Evolutionary conservation across 2,797 vertebrate genomes (phyloP).

Genomic region (Trachops cirrhosus): DNA sequence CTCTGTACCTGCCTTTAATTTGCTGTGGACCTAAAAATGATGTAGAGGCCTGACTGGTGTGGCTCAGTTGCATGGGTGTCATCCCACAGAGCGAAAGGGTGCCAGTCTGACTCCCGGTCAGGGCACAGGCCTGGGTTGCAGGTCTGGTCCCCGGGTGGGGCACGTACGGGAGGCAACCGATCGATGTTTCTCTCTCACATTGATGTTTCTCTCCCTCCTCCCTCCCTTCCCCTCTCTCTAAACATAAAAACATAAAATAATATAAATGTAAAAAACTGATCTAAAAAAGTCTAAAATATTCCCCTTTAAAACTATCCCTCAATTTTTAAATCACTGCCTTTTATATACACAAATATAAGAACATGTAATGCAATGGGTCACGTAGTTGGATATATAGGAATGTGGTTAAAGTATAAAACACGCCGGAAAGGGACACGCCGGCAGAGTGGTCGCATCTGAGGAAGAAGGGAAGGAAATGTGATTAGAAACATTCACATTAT

Average conservation of each 20-base stretch:
- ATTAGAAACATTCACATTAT: neutral
- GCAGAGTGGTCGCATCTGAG: neutral
- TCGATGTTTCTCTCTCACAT: too few species aligned
- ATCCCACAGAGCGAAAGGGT: too few species aligned
- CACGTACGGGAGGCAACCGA: too few species aligned
- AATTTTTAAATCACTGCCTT: neutral
- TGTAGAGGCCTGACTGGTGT: neutral
- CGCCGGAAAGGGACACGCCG: neutral
- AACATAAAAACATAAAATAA: too few species aligned
- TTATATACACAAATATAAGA: neutral
- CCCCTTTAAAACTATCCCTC: neutral
- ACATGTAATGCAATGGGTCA: neutral
- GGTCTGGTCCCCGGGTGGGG: too few species aligned
- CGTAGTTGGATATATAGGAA: neutral
- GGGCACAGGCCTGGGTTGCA: too few species aligned
- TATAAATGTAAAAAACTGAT: neutral
- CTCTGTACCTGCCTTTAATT: neutral
- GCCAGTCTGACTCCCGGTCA: too few species aligned
- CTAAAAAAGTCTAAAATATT: neutral
- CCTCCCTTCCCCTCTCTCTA: too few species aligned
- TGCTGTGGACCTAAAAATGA: neutral
- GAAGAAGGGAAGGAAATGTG: neutral
- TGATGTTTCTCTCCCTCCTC: too few species aligned
- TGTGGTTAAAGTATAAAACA: neutral
- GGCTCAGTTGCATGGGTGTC: too few species aligned